A percentile compares a stretch with the other conserved stretches of the same genome.
These are phyloP conservation scores for Ariolimax columbianus DNA, from an alignment of 2,888 invertebrate species.

Conservation along the genomic window DNA sequence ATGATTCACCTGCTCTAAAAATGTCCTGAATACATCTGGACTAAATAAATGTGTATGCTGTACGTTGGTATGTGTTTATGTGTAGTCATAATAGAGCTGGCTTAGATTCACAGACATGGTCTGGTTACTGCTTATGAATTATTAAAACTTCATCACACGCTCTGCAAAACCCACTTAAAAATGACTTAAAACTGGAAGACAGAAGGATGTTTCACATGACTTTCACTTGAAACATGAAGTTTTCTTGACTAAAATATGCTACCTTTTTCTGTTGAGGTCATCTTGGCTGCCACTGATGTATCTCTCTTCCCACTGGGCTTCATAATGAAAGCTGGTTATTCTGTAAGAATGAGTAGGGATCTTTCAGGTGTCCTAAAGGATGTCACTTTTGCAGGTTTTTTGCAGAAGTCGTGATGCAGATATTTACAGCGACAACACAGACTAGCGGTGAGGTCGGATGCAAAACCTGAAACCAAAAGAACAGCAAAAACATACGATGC, in stretches of 20 bases:
- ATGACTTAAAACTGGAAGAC: conserved; percentile 9
- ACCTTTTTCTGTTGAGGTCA: conserved; percentile 50
- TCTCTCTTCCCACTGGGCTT: conserved; percentile 42
- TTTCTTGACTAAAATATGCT: neutral
- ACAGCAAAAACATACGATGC: too few species aligned
- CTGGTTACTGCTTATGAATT: neutral
- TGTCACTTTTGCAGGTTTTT: neutral
- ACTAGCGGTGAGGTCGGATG: neutral
- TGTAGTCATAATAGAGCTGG: neutral
- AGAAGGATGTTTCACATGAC: conserved; percentile 12
- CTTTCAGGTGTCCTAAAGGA: too few species aligned
- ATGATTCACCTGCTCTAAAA: neutral
- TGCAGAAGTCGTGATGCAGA: neutral
- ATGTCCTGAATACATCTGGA: neutral
- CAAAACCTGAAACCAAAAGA: neutral
- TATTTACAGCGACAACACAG: neutral
- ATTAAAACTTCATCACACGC: neutral
- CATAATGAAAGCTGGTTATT: conserved; percentile 15
- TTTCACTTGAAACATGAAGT: conserved; percentile 20
- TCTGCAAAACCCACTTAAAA: conserved; percentile 6
- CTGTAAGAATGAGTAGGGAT: too few species aligned
- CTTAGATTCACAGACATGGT: neutral
- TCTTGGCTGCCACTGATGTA: conserved; percentile 31
- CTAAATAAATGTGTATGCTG: neutral
- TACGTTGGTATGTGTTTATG: neutral